A percentile compares a stretch with the other conserved stretches of the same genome.
phyloP scores from a whole-genome alignment of 2,888 invertebrate genomes.

The Junonia oenone region DNA sequence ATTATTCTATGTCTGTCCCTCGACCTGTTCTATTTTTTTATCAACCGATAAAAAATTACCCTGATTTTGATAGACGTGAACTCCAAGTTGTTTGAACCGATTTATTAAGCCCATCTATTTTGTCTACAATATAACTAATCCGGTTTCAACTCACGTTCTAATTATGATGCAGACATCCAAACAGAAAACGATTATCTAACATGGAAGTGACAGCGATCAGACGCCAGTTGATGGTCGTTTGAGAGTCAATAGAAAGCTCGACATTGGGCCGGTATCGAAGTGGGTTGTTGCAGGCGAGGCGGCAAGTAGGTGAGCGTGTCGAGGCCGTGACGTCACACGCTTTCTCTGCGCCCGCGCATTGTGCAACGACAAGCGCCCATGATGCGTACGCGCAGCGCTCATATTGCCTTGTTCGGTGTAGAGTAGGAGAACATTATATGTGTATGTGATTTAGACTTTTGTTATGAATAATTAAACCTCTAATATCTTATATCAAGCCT shows the following conservation, averaged over 20 bases:
- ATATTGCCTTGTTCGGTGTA: neutral
- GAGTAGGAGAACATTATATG: neutral
- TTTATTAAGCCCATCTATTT: too few relatives aligned
- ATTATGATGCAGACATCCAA: neutral
- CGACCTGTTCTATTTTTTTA: too few relatives aligned
- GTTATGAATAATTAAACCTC: too few relatives aligned
- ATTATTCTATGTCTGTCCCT: too few relatives aligned
- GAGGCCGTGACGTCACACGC: constrained; percentile 78
- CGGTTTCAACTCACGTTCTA: too few relatives aligned
- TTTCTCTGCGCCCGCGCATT: constrained; percentile 72
- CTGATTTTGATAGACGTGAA: too few relatives aligned
- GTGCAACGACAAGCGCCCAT: constrained; percentile 49
- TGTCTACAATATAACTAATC: too few relatives aligned
- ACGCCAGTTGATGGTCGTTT: constrained; percentile 8
- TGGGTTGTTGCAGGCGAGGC: constrained; percentile 59
- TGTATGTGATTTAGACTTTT: too few relatives aligned
- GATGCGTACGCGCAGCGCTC: constrained; percentile 21
- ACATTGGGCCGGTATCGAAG: constrained; percentile 63
- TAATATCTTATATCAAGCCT: too few relatives aligned
- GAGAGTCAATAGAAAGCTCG: constrained; percentile 53
- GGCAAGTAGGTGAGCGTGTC: constrained; percentile 77
- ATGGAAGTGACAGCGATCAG: neutral
- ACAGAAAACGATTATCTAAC: neutral
- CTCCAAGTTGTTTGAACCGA: too few relatives aligned
- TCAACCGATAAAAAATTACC: too few relatives aligned